phyloP scores from a whole-genome alignment of 2,888 invertebrate genomes.

The Xanthorhoe spadicearia region DNA sequence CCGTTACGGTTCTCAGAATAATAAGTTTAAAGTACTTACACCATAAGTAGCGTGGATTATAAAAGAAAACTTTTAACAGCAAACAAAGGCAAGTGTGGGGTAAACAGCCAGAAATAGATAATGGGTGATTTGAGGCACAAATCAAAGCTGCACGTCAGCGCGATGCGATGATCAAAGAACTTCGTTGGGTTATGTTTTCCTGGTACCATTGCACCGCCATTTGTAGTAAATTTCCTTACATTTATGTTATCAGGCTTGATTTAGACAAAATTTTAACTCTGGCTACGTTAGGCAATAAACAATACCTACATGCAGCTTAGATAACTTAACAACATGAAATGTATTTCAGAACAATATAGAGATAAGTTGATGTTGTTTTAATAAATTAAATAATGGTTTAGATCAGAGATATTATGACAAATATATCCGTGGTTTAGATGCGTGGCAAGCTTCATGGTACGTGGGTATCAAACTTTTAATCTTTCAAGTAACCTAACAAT shows the following conservation, averaged over 20 bases:
- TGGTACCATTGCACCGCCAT: conserved; percentile 43
- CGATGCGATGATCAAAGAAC: conserved; percentile 43
- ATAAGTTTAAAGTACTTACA: neutral
- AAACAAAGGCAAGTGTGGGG: conserved; percentile 30
- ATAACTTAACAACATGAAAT: neutral
- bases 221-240: conserved; percentile 18
- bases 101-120: conserved; percentile 38
- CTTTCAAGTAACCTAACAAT: too few species aligned
- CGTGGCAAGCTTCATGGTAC: too few species aligned
- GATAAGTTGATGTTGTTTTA: too few species aligned
- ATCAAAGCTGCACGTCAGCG: conserved; percentile 33
- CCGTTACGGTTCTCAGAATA: neutral
- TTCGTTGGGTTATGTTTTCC: conserved; percentile 47
- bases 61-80: conserved; percentile 12
- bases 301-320: too few species aligned
- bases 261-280: neutral
- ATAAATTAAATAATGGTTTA: too few species aligned
- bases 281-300: too few species aligned
- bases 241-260: neutral
- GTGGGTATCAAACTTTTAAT: too few species aligned
- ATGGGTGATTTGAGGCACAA: conserved; percentile 32
- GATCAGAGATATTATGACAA: too few species aligned
- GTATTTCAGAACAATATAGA: neutral
- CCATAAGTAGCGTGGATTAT: conserved; percentile 2
- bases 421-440: too few species aligned